Base-by-base conservation (phyloP, 2,888 invertebrate species). In the Plebejus melissa region DNA sequence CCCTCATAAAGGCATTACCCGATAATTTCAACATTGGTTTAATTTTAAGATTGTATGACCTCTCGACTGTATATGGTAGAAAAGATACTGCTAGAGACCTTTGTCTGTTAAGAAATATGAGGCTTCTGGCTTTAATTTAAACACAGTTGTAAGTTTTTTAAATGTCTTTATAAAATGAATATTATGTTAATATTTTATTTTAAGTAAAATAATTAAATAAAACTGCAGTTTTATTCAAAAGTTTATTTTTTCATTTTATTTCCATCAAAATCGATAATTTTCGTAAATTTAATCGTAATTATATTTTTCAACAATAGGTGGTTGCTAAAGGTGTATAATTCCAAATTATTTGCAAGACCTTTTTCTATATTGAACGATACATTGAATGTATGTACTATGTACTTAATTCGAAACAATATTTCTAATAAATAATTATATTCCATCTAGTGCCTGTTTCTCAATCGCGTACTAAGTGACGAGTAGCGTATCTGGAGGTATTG, bases 21-120 rank as follows among this genome's bases (percentile, higher is more conserved):
- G 96, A 97, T 82, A 93, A 95, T 80, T 97, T 97, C 83, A 95
- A 95, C 78, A 96, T 96, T 78, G 95, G 96, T 79, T 91, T 97
- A 76, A 93, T 97, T 77, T 90, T 97, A 74, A 95, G 96, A 83
- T 90, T 97, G 78, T 97, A 98, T 87, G 98, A 98, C 88, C 94
- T 98, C 74, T 94, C 96, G 74, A 95, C 96, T 32, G 88, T 95
- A 32, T 94, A 95, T 75, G 98, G 98, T 1, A 94, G 98, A 76
- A 97, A 97, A 85, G 96, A 97, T 77, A 97, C 98, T 75, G 97
- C 98, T 0, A 95, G 97, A 83, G 98, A 98, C 88, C 92, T 98
- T 77, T 98, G 98, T 86, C 95, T 98, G 83, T 94, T 97, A 82
- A 94, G 97, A 79, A 98, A 98, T 89, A 97, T 97, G 93, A 94